These are phyloP conservation scores for Amblyraja radiata DNA, from an alignment of 2,797 vertebrate genomes.

Conservation along the genomic window DNA sequence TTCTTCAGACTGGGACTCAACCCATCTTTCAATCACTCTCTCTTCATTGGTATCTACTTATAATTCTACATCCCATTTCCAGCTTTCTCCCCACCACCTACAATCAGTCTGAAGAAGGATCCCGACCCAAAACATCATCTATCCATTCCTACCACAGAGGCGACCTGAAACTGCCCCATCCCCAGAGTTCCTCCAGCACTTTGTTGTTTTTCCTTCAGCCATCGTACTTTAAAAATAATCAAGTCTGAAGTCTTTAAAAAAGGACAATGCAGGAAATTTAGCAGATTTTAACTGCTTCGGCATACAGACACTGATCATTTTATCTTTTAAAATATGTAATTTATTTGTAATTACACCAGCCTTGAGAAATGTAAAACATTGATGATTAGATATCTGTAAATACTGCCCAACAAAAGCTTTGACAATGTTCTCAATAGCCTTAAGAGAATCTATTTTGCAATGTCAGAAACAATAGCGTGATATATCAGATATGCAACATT, in stretches of 20 bases:
- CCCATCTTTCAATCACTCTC: no score
- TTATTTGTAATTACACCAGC: neutral
- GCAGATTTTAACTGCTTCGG: neutral
- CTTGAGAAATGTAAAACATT: neutral
- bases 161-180: no score
- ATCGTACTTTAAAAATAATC: neutral
- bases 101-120: no score
- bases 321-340: no score
- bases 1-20: no score
- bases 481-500: neutral
- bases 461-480: neutral
- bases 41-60: no score
- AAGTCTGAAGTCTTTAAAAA: neutral
- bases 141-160: no score
- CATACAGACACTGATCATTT: neutral
- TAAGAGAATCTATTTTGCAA: neutral
- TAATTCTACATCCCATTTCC: no score
- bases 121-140: no score
- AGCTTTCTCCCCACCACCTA: no score
- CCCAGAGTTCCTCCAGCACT: no score
- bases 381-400: neutral
- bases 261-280: neutral
- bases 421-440: neutral
- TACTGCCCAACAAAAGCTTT: neutral
- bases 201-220: neutral